Evolutionary conservation across 2,888 invertebrate genomes (phyloP).

Genomic region (Euplagia quadripunctaria): DNA sequence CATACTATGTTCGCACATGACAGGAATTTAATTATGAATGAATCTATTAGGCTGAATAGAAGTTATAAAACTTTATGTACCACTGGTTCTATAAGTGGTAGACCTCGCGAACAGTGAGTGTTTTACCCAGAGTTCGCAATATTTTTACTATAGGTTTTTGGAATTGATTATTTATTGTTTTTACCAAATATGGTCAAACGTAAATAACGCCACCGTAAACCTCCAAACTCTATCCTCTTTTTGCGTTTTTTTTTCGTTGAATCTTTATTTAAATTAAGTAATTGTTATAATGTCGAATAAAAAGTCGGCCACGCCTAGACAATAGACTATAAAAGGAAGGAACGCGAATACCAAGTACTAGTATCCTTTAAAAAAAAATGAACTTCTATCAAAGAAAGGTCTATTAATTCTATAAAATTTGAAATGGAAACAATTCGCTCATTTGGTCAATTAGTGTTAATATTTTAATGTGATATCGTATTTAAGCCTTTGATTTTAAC

Average conservation of each 20-base stretch:
- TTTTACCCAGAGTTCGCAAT: background rate
- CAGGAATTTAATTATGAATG: slow-evolving; percentile 50
- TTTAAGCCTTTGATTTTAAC: too few relatives aligned
- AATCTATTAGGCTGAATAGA: slow-evolving; percentile 29
- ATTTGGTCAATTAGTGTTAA: too few relatives aligned
- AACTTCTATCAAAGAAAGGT: too few relatives aligned
- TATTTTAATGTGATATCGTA: too few relatives aligned
- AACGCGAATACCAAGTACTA: too few relatives aligned
- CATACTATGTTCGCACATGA: slow-evolving; percentile 50
- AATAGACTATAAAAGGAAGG: too few relatives aligned
- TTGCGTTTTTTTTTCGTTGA: background rate
- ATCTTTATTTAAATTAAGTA: too few relatives aligned
- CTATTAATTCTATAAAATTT: too few relatives aligned
- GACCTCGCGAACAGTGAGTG: background rate
- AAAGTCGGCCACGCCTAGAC: too few relatives aligned
- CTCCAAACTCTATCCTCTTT: background rate
- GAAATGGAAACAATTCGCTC: too few relatives aligned
- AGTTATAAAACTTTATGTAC: slow-evolving; percentile 14
- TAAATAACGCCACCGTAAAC: background rate
- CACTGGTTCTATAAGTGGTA: background rate
- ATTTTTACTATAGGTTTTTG: background rate
- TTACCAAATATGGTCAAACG: background rate
- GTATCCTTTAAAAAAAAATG: too few relatives aligned
- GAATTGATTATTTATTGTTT: background rate
- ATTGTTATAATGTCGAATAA: too few relatives aligned